These are phyloP conservation scores for Trichonephila clavata DNA, from an alignment of 1,140 invertebrate species.

Conservation along the genomic window DNA sequence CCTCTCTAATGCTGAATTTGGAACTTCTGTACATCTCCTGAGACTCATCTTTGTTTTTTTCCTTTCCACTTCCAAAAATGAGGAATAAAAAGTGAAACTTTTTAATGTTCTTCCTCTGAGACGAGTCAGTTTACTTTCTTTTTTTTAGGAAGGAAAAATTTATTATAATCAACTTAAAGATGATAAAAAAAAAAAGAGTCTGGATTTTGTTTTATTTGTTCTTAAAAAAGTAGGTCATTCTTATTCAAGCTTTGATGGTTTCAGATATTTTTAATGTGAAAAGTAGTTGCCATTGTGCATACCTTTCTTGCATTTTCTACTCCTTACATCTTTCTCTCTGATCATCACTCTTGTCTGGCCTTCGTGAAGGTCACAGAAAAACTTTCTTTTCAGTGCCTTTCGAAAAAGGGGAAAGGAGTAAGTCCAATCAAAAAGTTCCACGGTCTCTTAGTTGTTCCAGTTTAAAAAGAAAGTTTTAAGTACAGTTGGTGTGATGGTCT, in stretches of 20 bases:
- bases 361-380: constrained; percentile 28
- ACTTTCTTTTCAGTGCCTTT: not conserved
- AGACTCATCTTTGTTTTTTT: constrained; percentile 5
- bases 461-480: no score
- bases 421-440: not conserved
- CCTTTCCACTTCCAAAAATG: not conserved
- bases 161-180: constrained; percentile 44
- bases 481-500: no score
- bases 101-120: constrained; percentile 57
- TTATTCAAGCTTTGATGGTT: constrained; percentile 35
- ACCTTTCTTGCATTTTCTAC: constrained; percentile 51
- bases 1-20: constrained; percentile 17
- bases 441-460: no score
- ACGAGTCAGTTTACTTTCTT: constrained; percentile 38
- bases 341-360: constrained; percentile 37
- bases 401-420: not conserved
- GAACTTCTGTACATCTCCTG: constrained; percentile 17
- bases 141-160: not conserved
- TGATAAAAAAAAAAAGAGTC: not conserved
- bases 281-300: constrained; percentile 3
- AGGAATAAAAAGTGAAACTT: constrained; percentile 55
- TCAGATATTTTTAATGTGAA: constrained; percentile 39
- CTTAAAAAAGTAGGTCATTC: constrained; percentile 45
- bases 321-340: constrained; percentile 6
- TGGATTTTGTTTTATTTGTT: not conserved